Evolutionary conservation across 2,113 vertebrate genomes (phyloP).

Genomic region (Numenius arquata): DNA sequence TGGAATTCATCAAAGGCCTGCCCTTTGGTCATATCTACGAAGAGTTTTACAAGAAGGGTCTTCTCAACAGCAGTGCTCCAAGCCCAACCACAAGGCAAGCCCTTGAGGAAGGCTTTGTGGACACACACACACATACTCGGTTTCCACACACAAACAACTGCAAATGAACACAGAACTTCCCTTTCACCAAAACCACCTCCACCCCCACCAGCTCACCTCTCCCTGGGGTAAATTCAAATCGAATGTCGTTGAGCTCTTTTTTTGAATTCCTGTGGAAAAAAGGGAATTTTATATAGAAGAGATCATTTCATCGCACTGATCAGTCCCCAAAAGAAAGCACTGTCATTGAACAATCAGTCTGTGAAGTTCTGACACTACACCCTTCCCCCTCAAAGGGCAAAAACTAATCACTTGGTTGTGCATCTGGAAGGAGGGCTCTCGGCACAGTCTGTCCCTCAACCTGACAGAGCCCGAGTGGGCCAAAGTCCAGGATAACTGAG

Average conservation of each 20-base stretch:
- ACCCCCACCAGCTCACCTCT: conserved; percentile 81
- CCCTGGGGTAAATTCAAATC: conserved; percentile 97
- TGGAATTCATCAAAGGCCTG: neutral
- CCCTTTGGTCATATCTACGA: neutral
- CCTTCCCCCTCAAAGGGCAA: neutral
- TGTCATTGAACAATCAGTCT: neutral
- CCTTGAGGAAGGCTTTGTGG: neutral
- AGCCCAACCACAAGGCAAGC: neutral
- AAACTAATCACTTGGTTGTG: neutral
- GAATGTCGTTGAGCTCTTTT: conserved; percentile 97
- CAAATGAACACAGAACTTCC: neutral
- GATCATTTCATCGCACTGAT: neutral
- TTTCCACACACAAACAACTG: neutral
- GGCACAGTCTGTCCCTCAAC: neutral
- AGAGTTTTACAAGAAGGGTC: neutral
- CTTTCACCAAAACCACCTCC: neutral
- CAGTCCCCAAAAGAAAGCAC: neutral
- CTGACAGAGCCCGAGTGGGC: neutral
- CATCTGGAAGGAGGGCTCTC: neutral
- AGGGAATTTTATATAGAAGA: neutral
- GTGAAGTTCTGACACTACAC: neutral
- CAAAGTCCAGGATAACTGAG: neutral
- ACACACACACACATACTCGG: neutral
- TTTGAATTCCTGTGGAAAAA: conserved; percentile 88
- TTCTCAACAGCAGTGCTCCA: neutral